Base-by-base conservation (phyloP, 2,113 vertebrate species). In the Ictidomys tridecemlineatus region DNA sequence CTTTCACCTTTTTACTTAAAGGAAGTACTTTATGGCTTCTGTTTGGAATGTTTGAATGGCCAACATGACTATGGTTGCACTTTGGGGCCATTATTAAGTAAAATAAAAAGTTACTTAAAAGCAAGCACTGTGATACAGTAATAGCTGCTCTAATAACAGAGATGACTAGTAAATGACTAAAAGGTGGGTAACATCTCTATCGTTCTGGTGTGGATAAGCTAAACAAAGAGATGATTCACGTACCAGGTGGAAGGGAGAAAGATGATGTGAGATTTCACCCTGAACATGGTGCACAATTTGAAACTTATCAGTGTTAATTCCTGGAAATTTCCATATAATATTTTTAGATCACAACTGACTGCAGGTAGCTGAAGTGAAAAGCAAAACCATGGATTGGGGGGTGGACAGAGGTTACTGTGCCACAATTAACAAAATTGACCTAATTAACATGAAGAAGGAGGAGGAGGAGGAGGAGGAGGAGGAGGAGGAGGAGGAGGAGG, bases 391-490 rank as follows among this genome's bases (percentile, higher is more conserved):
- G 32, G 32, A 20, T 28, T 51, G 6, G 12, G 65, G 30, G 14
- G 22, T 26, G 14, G 2, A 14, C 24, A 63, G 58, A 72, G n/a
- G 10, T n/a, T 39, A 28, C 61, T 37, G 45, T 77, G 48, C 26
- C 14, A 48, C 7, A 87, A 28, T 74, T 76, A 72, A 56, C n/a
- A 5, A 78, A 63, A 73, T 39, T 84, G 26, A 83, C 18, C 58
- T 83, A 77, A 82, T 77, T 77, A 70, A 76, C 32, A 45, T 42
- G 45, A 82, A 67, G 37, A 82, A 90, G 80, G 20, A 51, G 12
- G 13, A 51, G 12, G 2, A 51, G 42, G 30, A 45, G 6, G 5
- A 45, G 6, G 5, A 32, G 4, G 1, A 48, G 4, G 1, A 48
- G 42, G 4, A 42, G 42, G 4, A 42, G 42, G 26, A 51, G 12